A percentile compares a stretch with the other conserved stretches of the same genome.
Conservation (phyloP, 2,888 invertebrate species). For the Diarsia dahlii region DNA sequence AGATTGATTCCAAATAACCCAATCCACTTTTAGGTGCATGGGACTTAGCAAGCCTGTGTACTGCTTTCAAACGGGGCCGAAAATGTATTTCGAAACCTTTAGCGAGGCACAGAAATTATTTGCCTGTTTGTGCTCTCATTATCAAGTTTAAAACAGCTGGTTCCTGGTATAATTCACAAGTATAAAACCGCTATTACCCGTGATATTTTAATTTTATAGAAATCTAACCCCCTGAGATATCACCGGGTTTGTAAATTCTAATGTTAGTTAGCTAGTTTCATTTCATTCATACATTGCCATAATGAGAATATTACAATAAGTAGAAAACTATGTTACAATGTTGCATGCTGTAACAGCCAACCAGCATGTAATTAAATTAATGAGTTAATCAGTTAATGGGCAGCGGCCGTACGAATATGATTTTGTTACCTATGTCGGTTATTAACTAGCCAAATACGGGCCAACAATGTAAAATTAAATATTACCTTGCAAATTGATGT, state of each 20-base stretch:
- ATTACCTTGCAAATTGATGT: conserved; percentile 18
- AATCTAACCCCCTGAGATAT: neutral
- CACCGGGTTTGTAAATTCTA: neutral
- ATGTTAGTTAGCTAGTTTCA: neutral
- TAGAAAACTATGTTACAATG: conserved; percentile 14
- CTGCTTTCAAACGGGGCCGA: no score
- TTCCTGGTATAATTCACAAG: no score
- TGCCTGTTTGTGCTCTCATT: neutral
- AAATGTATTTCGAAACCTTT: no score
- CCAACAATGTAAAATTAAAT: conserved; percentile 18
- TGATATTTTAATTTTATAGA: neutral
- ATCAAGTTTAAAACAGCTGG: neutral
- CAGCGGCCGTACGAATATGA: conserved; percentile 35
- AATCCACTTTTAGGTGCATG: no score
- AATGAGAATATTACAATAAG: conserved; percentile 7
- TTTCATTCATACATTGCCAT: neutral
- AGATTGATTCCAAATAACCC: no score
- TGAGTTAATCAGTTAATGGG: conserved; percentile 56
- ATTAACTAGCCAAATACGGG: conserved; percentile 2
- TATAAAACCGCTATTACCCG: no score
- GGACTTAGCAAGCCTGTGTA: no score
- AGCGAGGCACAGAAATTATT: no score
- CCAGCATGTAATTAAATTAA: conserved; percentile 50
- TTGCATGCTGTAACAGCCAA: conserved; percentile 28
- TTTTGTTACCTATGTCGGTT: conserved; percentile 14